Conservation (phyloP, 2,888 invertebrate genomes). For the Clistopyga incitator region DNA sequence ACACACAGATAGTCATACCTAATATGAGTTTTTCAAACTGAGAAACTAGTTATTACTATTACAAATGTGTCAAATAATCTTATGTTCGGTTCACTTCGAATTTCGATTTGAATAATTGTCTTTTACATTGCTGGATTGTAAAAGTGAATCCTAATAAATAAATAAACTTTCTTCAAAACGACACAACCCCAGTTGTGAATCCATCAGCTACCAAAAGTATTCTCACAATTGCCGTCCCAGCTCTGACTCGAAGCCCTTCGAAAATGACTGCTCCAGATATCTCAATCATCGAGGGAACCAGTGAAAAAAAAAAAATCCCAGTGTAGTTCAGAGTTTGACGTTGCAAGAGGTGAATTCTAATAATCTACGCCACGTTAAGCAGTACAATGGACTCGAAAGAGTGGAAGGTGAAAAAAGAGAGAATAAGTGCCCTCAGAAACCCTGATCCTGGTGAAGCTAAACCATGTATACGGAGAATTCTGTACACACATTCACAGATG, state of each 20-base stretch:
- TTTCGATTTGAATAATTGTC: no score
- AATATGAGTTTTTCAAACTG: no score
- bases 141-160: no score
- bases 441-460: slow-evolving; percentile 1
- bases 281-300: slow-evolving; percentile 37
- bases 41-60: no score
- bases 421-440: not conserved
- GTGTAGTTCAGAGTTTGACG: slow-evolving; percentile 7
- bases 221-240: not conserved
- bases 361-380: slow-evolving; percentile 35
- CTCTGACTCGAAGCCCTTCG: not conserved
- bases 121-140: no score
- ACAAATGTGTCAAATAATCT: no score
- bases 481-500: slow-evolving; percentile 12
- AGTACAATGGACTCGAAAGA: slow-evolving; percentile 21
- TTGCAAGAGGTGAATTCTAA: slow-evolving; percentile 35
- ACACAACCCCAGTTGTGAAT: not conserved
- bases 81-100: no score
- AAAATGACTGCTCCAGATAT: slow-evolving; percentile 44
- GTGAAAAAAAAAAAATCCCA: slow-evolving; percentile 38
- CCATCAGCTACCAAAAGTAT: not conserved
- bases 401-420: slow-evolving; percentile 36
- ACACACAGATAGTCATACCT: no score
- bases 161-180: not conserved
- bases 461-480: not conserved